A percentile compares a stretch with the other conserved stretches of the same genome.
phyloP scores from a whole-genome alignment of 1,140 invertebrate genomes.

The Grapholita molesta region DNA sequence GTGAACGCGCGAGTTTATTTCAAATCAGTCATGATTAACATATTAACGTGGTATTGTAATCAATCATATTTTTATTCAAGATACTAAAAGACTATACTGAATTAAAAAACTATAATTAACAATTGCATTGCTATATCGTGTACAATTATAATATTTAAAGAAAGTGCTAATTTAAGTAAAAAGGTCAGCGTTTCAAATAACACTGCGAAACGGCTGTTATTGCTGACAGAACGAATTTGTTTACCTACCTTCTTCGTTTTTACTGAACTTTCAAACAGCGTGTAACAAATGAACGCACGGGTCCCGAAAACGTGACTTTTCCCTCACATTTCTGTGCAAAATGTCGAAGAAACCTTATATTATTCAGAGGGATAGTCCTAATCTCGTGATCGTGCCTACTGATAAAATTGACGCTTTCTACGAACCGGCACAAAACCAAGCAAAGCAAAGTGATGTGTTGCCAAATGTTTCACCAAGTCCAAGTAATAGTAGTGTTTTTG shows the following conservation, averaged over 20 bases:
- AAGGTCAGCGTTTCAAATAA: not conserved
- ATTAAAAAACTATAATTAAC: not conserved
- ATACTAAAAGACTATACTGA: not conserved
- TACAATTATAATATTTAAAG: not conserved
- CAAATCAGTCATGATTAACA: not conserved
- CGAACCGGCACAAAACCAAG: not conserved
- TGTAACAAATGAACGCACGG: conserved; percentile 2
- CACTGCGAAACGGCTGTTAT: not conserved
- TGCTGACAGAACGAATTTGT: conserved; percentile 8
- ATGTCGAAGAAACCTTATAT: conserved; percentile 9
- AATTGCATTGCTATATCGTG: not conserved
- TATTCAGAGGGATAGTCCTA: not conserved
- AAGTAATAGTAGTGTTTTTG: not conserved
- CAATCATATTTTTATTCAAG: not conserved
- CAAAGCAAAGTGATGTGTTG: not conserved
- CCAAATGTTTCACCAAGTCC: not conserved
- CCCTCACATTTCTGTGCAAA: not conserved
- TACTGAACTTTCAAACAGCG: not conserved
- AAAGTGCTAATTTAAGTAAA: not conserved
- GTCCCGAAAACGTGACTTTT: not conserved
- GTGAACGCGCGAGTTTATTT: not conserved
- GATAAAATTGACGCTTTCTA: not conserved
- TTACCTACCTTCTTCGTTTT: conserved; percentile 5
- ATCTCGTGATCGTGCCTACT: conserved; percentile 2
- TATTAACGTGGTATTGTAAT: not conserved